Evolutionary conservation across 2,113 vertebrate genomes (phyloP), one percentile per base, ranked within the genome.

Genomic region (Parus major): DNA sequence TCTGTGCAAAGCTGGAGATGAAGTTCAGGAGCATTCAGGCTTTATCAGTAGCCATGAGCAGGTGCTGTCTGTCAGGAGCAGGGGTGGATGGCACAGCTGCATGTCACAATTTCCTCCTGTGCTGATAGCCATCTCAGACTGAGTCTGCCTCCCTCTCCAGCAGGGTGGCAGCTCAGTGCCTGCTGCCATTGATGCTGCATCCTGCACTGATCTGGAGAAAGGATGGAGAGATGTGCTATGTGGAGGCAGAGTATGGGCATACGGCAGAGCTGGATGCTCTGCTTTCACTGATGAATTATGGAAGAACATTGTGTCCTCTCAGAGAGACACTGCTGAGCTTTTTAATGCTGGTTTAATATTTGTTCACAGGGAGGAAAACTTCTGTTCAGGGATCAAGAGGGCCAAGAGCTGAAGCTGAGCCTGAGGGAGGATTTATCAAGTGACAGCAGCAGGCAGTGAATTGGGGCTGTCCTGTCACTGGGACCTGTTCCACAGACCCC

Each of bases 401-500:
- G 18, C 39, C 46, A 29, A 60, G 60, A 92, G 78, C 85, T 27
- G 27, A 77, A 70, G 73, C 69, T 31, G 44, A 73, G 31, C 17
- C 33, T 71, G 52, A 25, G 1, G 56, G 61, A 71, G 42, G 61
- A 31, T 57, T 71, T 28, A 53, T 4, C 11, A 1, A 7, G 59
- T 36, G 73, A 20, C 73, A 73, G 0, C 4, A 77, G 89, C 5
- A 3, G 44, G 46, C 24, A 7, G 56, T 23, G 61, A 31, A 19
- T 3, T 2, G 4, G 11, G 14, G n/a, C 24, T 7, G 19, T 71
- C 36, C 36, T 3, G 3, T 64, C 78, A 12, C 65, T 6, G 6
- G 4, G 4, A 19, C 20, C 2, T 1, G 6, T 55, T 12, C 20
- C 19, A 5, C 21, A 17, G 24, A 17, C 3, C 0, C 36, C 31